Percentiles rank a stretch among this genome's conserved stretches.
These are phyloP conservation scores for Clepsis dumicolana DNA, from an alignment of 2,888 invertebrate genomes.

Conservation along the genomic window DNA sequence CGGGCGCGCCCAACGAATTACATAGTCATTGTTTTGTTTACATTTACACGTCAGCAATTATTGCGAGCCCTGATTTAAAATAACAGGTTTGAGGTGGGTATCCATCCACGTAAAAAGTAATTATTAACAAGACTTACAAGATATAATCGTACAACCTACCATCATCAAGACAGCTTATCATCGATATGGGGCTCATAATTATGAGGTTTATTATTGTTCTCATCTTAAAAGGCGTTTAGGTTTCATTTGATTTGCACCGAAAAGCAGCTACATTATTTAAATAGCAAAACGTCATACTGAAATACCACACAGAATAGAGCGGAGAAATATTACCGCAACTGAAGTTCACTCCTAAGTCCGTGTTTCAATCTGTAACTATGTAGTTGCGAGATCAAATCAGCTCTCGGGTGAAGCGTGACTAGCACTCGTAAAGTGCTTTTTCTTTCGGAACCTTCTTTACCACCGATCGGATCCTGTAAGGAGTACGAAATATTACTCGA, in stretches of 20 bases:
- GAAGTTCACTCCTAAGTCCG: constrained; percentile 1
- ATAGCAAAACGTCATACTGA: background rate
- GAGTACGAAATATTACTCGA: constrained; percentile 73
- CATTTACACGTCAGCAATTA: constrained; percentile 83
- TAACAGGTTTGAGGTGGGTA: constrained; percentile 19
- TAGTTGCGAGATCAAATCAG: constrained; percentile 41
- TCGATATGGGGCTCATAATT: too few species aligned
- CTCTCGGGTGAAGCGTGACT: constrained; percentile 41
- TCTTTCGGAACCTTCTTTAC: constrained; percentile 36
- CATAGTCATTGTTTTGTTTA: constrained; percentile 84
- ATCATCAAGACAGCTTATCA: background rate
- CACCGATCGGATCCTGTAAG: constrained; percentile 61
- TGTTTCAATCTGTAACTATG: constrained; percentile 38
- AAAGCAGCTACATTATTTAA: background rate
- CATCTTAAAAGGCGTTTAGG: background rate
- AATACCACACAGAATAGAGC: background rate
- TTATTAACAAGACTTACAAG: background rate
- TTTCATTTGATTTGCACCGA: background rate
- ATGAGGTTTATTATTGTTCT: background rate
- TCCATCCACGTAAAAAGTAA: background rate
- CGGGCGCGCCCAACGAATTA: constrained; percentile 65
- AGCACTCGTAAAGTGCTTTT: constrained; percentile 44
- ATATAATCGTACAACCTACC: background rate
- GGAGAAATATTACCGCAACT: background rate
- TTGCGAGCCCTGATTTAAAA: constrained; percentile 42